Evolutionary conservation across 2,888 invertebrate genomes (phyloP).

Genomic region (Subacronicta megacephala): DNA sequence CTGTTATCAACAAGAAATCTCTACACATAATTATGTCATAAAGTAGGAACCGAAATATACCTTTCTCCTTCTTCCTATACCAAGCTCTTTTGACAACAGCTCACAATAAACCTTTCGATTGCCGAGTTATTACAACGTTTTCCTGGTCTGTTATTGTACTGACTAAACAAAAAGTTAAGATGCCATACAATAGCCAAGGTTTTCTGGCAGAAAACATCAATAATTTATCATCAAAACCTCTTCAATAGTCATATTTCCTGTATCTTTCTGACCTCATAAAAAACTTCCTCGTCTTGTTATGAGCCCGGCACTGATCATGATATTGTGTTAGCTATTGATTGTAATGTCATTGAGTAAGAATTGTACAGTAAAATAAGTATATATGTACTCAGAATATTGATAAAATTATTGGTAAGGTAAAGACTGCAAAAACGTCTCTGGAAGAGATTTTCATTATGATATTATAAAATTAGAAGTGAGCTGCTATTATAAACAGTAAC

Average conservation of each 20-base stretch:
- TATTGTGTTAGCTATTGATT: constrained; percentile 29
- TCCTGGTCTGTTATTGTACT: constrained; percentile 40
- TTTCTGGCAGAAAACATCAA: constrained; percentile 22
- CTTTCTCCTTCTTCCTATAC: too few species aligned
- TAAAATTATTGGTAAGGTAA: too few species aligned
- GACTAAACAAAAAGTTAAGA: constrained; percentile 30
- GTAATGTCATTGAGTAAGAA: not conserved
- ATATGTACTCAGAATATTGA: too few species aligned
- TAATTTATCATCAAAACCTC: not conserved
- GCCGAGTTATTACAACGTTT: constrained; percentile 36
- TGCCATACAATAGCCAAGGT: constrained; percentile 19
- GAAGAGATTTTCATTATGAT: too few species aligned
- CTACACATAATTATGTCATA: not conserved
- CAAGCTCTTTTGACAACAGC: constrained; percentile 18
- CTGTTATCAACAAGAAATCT: not conserved
- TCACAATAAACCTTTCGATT: constrained; percentile 30
- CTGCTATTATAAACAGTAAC: too few species aligned
- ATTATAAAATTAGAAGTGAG: too few species aligned
- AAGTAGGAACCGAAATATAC: constrained; percentile 8
- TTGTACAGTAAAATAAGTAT: not conserved
- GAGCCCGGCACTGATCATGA: constrained; percentile 35
- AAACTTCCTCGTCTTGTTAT: constrained; percentile 39
- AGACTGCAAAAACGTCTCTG: too few species aligned
- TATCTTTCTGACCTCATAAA: constrained; percentile 35
- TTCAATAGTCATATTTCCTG: constrained; percentile 28